phyloP scores from a whole-genome alignment of 1,140 invertebrate species.

The Drosophila sp. region DNA sequence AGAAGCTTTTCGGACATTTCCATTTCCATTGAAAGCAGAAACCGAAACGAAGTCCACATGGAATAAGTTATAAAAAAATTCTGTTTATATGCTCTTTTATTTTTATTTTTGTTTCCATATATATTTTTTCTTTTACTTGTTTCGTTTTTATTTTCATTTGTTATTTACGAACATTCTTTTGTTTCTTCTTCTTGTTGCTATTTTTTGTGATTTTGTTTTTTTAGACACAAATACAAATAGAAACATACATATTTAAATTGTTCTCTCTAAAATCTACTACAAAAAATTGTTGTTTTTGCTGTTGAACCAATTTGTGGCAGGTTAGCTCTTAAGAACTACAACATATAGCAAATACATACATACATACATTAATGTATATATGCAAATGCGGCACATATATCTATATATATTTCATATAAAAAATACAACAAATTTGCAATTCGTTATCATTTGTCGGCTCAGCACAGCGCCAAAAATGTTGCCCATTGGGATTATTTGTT shows the following conservation, averaged over 20 bases:
- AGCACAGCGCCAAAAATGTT: constrained; percentile 39
- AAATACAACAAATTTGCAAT: constrained; percentile 81
- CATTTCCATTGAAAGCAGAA: constrained; percentile 69
- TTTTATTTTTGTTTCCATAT: constrained; percentile 40
- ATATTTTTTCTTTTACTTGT: constrained; percentile 41
- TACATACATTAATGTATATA: constrained; percentile 36
- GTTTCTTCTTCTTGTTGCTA: constrained; percentile 19
- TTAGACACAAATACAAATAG: constrained; percentile 80
- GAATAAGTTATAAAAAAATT: constrained; percentile 21
- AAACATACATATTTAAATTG: constrained; percentile 47
- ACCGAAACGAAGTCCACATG: constrained; percentile 32
- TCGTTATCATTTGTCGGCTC: constrained; percentile 66
- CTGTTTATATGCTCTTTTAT: constrained; percentile 38
- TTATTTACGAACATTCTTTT: constrained; percentile 74
- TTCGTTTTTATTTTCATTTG: constrained; percentile 53
- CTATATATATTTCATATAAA: constrained; percentile 62
- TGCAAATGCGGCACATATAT: constrained; percentile 36
- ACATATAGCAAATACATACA: constrained; percentile 67
- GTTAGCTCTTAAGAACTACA: constrained; percentile 74
- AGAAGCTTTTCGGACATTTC: constrained; percentile 36
- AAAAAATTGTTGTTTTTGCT: constrained; percentile 57
- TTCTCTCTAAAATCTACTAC: constrained; percentile 71
- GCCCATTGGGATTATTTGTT: constrained; percentile 44
- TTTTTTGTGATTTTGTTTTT: constrained; percentile 22
- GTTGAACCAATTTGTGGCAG: constrained; percentile 59